Percentiles rank a stretch among this genome's conserved stretches.
Conservation (phyloP, 2,797 vertebrate species). For the Acanthurus leucopareius region DNA sequence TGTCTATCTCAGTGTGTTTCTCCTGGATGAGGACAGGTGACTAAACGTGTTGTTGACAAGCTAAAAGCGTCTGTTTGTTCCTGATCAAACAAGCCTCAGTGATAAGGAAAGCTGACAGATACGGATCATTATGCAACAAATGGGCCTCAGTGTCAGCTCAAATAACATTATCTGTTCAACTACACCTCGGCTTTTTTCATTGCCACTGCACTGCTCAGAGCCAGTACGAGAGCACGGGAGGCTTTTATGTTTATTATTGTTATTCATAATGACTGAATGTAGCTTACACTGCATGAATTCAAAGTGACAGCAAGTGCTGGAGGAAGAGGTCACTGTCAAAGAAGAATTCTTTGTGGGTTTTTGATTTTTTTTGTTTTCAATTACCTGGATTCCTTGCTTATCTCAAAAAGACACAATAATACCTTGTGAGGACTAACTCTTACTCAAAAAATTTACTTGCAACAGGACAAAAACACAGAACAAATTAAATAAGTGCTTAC, state of each 20-base stretch:
- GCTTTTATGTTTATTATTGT: slow-evolving; percentile 22
- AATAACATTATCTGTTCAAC: slow-evolving; percentile 15
- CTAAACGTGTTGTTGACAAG: slow-evolving; percentile 58
- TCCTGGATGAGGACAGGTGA: slow-evolving; percentile 64
- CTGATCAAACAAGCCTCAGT: slow-evolving; percentile 65
- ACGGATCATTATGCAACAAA: slow-evolving; percentile 51
- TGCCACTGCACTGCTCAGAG: slow-evolving; percentile 11
- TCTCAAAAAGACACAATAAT: slow-evolving; percentile 16
- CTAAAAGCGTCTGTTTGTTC: slow-evolving; percentile 54
- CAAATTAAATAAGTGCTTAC: slow-evolving; percentile 16
- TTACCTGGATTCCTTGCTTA: slow-evolving; percentile 3
- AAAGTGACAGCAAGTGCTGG: slow-evolving; percentile 7
- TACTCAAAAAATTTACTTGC: neutral
- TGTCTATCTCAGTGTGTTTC: slow-evolving; percentile 58
- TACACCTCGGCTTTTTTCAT: slow-evolving; percentile 22
- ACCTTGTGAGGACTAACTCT: neutral
- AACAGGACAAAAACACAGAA: slow-evolving; percentile 7
- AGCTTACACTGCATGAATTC: neutral
- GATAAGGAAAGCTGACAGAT: slow-evolving; percentile 72
- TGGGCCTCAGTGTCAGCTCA: slow-evolving; percentile 34
- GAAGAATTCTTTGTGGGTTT: neutral
- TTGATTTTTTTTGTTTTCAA: neutral
- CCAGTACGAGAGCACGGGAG: neutral
- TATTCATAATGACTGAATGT: slow-evolving; percentile 20
- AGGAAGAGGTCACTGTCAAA: neutral